These are phyloP conservation scores for Epistrophella euchroma DNA, from an alignment of 2,888 invertebrate species.

Conservation along the genomic window DNA sequence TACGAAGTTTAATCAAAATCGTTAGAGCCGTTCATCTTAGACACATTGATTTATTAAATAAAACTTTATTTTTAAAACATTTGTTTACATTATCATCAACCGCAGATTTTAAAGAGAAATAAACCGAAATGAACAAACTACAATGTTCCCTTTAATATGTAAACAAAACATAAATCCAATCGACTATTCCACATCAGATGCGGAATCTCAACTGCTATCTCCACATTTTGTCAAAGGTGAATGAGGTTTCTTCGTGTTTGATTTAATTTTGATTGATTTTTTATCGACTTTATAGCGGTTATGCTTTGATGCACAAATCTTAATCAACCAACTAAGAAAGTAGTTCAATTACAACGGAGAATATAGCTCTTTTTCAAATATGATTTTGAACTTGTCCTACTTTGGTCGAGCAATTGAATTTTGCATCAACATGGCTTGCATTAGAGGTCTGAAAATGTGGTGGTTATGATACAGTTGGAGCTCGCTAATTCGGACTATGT, in stretches of 20 bases:
- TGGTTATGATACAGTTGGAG: too few species aligned
- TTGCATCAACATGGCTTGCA: neutral
- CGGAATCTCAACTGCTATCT: conserved; percentile 9
- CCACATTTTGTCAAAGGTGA: conserved; percentile 16
- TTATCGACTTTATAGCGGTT: neutral
- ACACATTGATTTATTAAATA: too few species aligned
- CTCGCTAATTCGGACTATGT: too few species aligned
- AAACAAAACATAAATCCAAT: conserved; percentile 2
- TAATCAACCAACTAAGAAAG: neutral
- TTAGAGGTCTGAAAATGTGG: neutral
- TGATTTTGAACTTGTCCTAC: neutral
- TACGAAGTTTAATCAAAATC: too few species aligned
- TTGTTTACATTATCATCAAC: too few species aligned
- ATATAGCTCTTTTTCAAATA: neutral
- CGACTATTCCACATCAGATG: neutral
- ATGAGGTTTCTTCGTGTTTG: conserved; percentile 5
- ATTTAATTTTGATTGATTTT: conserved; percentile 12
- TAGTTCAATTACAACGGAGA: neutral
- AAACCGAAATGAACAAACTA: neutral
- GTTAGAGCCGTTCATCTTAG: too few species aligned
- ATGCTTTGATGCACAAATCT: neutral
- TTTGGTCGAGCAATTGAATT: neutral
- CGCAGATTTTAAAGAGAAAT: too few species aligned
- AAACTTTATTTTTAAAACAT: too few species aligned
- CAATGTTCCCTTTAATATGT: neutral